Evolutionary conservation across 2,797 vertebrate genomes (phyloP).

Genomic region (Podarcis siculus): DNA sequence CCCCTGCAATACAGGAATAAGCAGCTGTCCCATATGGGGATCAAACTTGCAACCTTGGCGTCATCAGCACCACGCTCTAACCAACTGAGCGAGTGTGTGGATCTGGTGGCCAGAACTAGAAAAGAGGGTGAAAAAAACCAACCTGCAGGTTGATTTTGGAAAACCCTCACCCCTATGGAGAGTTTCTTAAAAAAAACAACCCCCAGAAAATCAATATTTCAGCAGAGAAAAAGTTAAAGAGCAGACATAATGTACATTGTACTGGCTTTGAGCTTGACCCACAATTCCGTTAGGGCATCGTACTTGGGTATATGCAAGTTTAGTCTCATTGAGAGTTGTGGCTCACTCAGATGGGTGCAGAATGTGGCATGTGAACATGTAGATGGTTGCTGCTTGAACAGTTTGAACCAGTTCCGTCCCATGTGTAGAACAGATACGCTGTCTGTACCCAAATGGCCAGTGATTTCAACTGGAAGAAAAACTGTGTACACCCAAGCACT

Average conservation of each 20-base stretch:
- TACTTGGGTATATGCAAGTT: neutral
- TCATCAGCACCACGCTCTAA: too few relatives aligned
- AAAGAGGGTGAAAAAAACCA: neutral
- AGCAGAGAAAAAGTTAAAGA: conserved; percentile 15
- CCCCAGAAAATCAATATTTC: conserved; percentile 12
- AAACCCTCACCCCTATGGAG: neutral
- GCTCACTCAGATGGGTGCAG: neutral
- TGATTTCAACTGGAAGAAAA: neutral
- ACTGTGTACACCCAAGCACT: neutral
- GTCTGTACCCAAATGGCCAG: neutral
- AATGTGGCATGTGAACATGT: neutral
- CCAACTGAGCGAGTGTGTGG: neutral
- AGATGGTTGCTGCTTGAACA: neutral
- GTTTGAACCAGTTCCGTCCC: neutral
- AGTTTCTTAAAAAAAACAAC: neutral
- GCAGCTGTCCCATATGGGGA: too few relatives aligned
- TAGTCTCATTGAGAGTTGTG: neutral
- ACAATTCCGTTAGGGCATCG: neutral
- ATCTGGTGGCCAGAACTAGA: neutral
- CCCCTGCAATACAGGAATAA: too few relatives aligned
- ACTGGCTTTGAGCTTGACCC: neutral
- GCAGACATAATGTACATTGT: neutral
- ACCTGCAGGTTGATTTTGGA: neutral
- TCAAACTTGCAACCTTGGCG: too few relatives aligned
- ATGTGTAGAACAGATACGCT: neutral